Conservation (phyloP, 2,888 invertebrate genomes). For the Tigriopus californicus region DNA sequence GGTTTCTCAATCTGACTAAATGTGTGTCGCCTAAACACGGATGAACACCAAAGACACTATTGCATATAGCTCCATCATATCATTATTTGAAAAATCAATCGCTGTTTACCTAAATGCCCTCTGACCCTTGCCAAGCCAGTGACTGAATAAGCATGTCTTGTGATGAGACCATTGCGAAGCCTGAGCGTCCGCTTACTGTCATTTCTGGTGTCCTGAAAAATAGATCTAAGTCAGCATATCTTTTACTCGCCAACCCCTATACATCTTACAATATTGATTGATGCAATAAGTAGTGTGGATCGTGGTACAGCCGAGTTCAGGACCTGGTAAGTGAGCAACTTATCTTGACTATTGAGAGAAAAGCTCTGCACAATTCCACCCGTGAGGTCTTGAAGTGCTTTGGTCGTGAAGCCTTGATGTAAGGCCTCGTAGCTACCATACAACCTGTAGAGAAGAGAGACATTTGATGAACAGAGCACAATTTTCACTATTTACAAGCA, state of each 20-base stretch:
- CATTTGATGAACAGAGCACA: background rate
- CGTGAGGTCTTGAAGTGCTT: constrained; percentile 50
- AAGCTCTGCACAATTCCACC: constrained; percentile 58
- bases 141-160: constrained; percentile 48
- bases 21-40: constrained; percentile 18
- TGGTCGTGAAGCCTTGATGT: constrained; percentile 38
- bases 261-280: constrained; percentile 38
- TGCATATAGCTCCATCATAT: no score
- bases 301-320: constrained; percentile 48
- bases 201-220: no score
- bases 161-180: constrained; percentile 41
- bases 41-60: constrained; percentile 24
- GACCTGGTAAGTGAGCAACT: constrained; percentile 44
- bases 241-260: no score
- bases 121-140: constrained; percentile 49
- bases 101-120: constrained; percentile 34
- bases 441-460: constrained; percentile 23
- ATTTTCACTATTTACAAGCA: background rate
- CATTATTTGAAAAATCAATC: no score
- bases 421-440: constrained; percentile 49
- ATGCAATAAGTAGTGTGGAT: constrained; percentile 47
- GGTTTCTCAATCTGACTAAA: constrained; percentile 37
- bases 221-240: no score
- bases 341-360: constrained; percentile 41
- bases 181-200: constrained; percentile 32